A percentile compares a stretch with the other conserved stretches of the same genome.
These are phyloP conservation scores for Drosophila hydei DNA, from an alignment of 1,140 invertebrate species.

Conservation along the genomic window DNA sequence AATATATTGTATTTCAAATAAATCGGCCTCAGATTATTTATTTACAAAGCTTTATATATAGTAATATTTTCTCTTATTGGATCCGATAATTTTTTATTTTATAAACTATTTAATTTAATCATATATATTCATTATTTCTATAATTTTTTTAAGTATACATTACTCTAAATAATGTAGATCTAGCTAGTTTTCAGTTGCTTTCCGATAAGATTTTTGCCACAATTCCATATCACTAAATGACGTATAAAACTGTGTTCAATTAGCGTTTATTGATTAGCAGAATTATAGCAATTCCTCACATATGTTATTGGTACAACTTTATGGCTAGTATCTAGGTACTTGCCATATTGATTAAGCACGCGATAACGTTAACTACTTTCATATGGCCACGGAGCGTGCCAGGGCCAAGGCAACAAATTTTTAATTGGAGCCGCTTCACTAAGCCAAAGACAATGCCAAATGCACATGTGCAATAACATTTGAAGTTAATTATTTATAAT, in stretches of 20 bases:
- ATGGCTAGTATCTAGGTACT: conserved; percentile 15
- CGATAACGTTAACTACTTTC: conserved; percentile 31
- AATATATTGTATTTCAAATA: too few species aligned
- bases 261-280: conserved; percentile 19
- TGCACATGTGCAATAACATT: not conserved
- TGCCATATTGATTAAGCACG: conserved; percentile 38
- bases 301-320: not conserved
- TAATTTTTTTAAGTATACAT: not conserved
- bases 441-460: not conserved
- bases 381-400: conserved; percentile 12
- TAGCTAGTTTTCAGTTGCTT: not conserved
- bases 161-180: not conserved
- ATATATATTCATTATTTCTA: too few species aligned
- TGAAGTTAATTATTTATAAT: not conserved
- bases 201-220: not conserved
- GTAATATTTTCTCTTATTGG: too few species aligned
- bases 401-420: conserved; percentile 27
- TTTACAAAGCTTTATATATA: too few species aligned
- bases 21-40: too few species aligned
- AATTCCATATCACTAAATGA: conserved; percentile 23
- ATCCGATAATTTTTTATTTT: too few species aligned
- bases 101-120: too few species aligned
- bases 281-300: conserved; percentile 36
- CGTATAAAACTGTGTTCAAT: conserved; percentile 3
- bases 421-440: conserved; percentile 56